Evolutionary conservation across 2,888 invertebrate species (phyloP).

Genomic region (Morinoia aosen): DNA sequence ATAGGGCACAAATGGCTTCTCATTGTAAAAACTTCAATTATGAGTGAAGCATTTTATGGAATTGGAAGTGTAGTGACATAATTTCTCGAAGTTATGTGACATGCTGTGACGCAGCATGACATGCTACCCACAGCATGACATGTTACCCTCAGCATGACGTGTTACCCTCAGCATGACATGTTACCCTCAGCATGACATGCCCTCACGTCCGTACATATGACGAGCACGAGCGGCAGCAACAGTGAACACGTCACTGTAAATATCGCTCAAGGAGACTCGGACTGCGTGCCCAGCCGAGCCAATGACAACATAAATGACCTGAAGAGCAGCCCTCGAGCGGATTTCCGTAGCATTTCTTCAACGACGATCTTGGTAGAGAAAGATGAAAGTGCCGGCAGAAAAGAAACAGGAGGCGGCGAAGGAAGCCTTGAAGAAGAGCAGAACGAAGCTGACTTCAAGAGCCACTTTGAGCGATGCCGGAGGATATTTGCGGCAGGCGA

Average conservation of each 20-base stretch:
- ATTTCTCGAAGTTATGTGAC: too few relatives aligned
- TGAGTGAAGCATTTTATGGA: not conserved
- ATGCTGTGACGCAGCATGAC: not conserved
- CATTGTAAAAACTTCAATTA: not conserved
- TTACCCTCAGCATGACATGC: not conserved
- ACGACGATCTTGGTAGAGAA: not conserved
- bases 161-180: too few relatives aligned
- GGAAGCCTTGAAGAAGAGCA: not conserved
- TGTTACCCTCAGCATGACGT: not conserved
- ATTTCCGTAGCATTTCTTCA: not conserved
- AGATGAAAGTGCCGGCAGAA: not conserved
- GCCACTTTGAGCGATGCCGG: slow-evolving; percentile 40
- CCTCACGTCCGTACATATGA: not conserved
- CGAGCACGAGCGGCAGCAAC: not conserved
- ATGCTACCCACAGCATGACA: not conserved
- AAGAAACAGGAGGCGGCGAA: not conserved
- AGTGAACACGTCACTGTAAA: not conserved
- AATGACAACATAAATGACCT: not conserved
- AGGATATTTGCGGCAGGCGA: slow-evolving; percentile 39
- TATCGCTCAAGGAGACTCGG: not conserved
- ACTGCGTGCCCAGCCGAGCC: not conserved
- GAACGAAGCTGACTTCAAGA: not conserved
- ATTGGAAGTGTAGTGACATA: not conserved
- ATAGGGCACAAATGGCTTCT: not conserved
- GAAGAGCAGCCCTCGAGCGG: not conserved